Evolutionary conservation across 2,888 invertebrate genomes (phyloP).

Genomic region (Cataglyphis cursor): DNA sequence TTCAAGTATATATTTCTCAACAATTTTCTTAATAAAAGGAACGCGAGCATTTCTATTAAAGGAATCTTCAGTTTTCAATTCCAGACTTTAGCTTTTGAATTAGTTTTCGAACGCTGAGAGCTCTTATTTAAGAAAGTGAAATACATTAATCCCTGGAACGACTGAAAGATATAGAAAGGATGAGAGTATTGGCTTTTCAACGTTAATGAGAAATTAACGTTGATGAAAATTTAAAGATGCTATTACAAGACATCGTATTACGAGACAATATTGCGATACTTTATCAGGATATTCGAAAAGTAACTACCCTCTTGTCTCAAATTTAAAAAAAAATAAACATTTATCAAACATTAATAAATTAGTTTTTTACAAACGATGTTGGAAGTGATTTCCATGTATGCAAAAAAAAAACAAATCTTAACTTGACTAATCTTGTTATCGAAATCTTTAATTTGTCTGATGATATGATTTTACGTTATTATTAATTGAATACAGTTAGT

Average conservation of each 20-base stretch:
- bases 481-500: no score
- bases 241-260: background rate
- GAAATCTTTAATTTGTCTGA: no score
- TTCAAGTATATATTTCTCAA: background rate
- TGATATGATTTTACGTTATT: no score
- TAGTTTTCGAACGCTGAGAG: constrained; percentile 26
- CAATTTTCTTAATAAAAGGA: constrained; percentile 10
- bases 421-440: no score
- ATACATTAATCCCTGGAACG: constrained; percentile 9
- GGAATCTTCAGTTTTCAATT: constrained; percentile 24
- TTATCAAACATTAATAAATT: no score
- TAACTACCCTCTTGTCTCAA: no score
- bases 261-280: background rate
- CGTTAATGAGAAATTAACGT: constrained; percentile 19
- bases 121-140: constrained; percentile 15
- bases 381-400: no score
- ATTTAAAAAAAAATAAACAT: no score
- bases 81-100: constrained; percentile 26
- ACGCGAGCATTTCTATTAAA: background rate
- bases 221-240: constrained; percentile 8
- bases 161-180: background rate
- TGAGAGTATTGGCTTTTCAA: background rate
- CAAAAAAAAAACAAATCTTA: no score
- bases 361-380: no score
- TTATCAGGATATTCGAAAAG: background rate